Evolutionary conservation across 1,140 invertebrate species (phyloP), one percentile per base, ranked within the genome.

Genomic region (Charaxes varanes): DNA sequence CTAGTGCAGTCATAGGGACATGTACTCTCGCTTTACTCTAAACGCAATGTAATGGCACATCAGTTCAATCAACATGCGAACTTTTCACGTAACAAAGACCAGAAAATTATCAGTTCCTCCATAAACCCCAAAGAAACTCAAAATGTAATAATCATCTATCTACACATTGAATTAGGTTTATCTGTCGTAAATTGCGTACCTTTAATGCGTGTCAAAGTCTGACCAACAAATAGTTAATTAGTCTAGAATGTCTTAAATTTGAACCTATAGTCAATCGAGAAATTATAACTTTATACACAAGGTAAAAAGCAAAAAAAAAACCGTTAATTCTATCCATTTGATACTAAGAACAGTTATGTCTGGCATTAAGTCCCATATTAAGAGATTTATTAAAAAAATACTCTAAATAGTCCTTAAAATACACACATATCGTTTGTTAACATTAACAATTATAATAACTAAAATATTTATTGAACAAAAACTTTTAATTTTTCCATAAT

Each of bases 301-400:
- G n/a, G n/a, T n/a, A n/a, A n/a, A n/a, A n/a, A n/a, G n/a, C n/a
- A 14, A 6, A 28, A 28, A 28, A 15, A 1, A 24, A 24, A 24
- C 4, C 7, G 16, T 10, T 27, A 7, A 13, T 13, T 6, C 12
- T 4, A 10, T 13, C 14, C 10, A 13, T 13, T 26, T n/a, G 8
- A 26, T 6, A 26, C 2, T 26, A 13, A 3, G 13, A 26, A 26
- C 4, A 11, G 3, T 15, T 17, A 58, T 45, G 49, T 63, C 71
- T 73, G 69, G 69, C 64, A 67, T 58, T 40, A 42, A 62, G 71
- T 78, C 71, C 71, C 68, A 51, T 47, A 53, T 53, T 58, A 52
- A n/a, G n/a, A n/a, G n/a, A 46, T 50, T 44, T 76, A 76, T 76
- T 59, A 70, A 74, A 64, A 72, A 62, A 62, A 48, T n/a, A n/a